Conservation (phyloP, 1,140 invertebrate genomes). For the Zaprionus ghesquierei region DNA sequence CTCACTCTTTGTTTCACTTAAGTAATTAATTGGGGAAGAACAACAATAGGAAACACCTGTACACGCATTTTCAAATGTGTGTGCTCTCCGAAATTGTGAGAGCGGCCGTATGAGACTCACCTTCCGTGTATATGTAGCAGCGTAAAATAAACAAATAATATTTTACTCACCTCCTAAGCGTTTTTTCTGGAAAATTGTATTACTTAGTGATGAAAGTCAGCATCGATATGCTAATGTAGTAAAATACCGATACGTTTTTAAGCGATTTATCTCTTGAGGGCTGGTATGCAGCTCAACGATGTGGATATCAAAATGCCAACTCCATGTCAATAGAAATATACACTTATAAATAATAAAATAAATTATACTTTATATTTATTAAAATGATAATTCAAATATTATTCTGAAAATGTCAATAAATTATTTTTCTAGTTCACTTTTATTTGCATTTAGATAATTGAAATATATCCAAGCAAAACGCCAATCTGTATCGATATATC, state of each 20-base stretch:
- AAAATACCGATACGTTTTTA: neutral
- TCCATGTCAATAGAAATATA: neutral
- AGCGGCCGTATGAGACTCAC: neutral
- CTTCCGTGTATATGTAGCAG: conserved; percentile 3
- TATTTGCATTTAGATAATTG: neutral
- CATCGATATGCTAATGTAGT: neutral
- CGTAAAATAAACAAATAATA: conserved; percentile 22
- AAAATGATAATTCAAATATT: neutral
- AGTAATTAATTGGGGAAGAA: conserved; percentile 24
- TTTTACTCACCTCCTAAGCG: conserved; percentile 2
- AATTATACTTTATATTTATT: too few relatives aligned
- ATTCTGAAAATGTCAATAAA: neutral
- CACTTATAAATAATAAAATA: too few relatives aligned
- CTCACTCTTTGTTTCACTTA: conserved; percentile 24
- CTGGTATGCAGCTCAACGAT: neutral
- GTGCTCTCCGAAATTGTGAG: neutral
- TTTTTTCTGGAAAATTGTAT: conserved; percentile 32
- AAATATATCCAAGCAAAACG: neutral
- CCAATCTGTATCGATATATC: neutral
- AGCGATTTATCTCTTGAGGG: neutral
- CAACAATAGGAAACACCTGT: neutral
- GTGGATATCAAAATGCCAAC: neutral
- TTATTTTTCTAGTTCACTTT: too few relatives aligned
- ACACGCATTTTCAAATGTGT: neutral
- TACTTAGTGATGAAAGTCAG: conserved; percentile 13